A percentile compares a stretch with the other conserved stretches of the same genome.
phyloP scores from a whole-genome alignment of 2,113 vertebrate species.

The Nesogale talazaci region DNA sequence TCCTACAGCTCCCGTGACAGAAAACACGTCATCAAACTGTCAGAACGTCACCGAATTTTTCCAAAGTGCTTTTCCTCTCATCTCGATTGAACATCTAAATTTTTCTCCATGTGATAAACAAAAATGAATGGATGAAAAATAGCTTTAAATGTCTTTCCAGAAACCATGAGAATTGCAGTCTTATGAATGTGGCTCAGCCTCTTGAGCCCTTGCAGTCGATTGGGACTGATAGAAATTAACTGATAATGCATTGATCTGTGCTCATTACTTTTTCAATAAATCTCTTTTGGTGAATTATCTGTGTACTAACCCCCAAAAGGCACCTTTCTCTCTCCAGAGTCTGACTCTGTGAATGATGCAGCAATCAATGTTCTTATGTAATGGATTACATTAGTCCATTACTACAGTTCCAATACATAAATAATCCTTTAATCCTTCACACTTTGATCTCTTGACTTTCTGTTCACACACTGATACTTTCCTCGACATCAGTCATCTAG shows the following conservation, averaged over 20 bases:
- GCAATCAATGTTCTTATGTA: constrained; percentile 21
- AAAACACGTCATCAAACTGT: constrained; percentile 75
- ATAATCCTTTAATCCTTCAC: constrained; percentile 44
- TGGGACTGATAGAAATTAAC: constrained; percentile 80
- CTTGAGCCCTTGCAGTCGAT: constrained; percentile 58
- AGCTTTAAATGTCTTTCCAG: constrained; percentile 78
- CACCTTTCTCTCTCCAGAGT: constrained; percentile 69
- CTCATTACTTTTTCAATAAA: constrained; percentile 82
- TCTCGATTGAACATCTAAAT: constrained; percentile 73
- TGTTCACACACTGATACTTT: constrained; percentile 27
- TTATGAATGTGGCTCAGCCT: constrained; percentile 70
- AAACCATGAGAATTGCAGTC: constrained; percentile 69
- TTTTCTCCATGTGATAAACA: constrained; percentile 76
- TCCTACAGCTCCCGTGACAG: constrained; percentile 43
- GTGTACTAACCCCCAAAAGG: constrained; percentile 72
- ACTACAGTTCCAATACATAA: constrained; percentile 66
- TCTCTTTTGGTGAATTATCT: constrained; percentile 81
- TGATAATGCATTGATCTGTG: constrained; percentile 80
- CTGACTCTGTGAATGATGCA: constrained; percentile 37
- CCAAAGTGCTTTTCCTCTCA: constrained; percentile 61
- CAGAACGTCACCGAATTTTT: constrained; percentile 73
- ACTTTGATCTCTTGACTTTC: constrained; percentile 53
- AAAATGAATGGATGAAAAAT: constrained; percentile 80
- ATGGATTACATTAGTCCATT: constrained; percentile 30
- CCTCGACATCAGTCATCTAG: background rate